These are phyloP conservation scores for Garra rufa DNA, from an alignment of 2,113 vertebrate genomes.

Conservation along the genomic window DNA sequence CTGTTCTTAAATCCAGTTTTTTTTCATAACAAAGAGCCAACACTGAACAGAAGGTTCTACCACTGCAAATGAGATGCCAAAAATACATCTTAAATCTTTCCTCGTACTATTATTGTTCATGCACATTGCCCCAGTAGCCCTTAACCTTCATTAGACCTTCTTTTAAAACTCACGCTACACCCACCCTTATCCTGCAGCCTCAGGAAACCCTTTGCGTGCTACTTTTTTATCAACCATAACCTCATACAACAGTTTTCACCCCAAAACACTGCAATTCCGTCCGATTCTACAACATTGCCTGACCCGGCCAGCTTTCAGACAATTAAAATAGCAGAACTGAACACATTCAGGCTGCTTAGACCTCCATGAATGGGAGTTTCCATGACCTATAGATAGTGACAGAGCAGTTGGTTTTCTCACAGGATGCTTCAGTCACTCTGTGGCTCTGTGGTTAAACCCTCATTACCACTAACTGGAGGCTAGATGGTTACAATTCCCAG, in stretches of 20 bases:
- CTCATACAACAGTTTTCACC: conserved; percentile 9
- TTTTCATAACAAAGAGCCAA: neutral
- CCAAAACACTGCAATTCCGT: neutral
- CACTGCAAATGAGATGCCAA: neutral
- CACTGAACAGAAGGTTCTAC: conserved; percentile 5
- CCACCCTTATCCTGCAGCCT: neutral
- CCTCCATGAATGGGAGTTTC: neutral
- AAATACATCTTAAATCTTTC: neutral
- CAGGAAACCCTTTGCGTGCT: conserved; percentile 23
- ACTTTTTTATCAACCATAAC: conserved; percentile 30
- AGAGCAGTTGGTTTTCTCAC: conserved; percentile 28
- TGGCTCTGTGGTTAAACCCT: conserved; percentile 9
- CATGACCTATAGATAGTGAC: conserved; percentile 4
- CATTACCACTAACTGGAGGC: conserved; percentile 21
- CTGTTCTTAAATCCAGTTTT: neutral
- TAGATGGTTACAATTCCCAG: conserved; percentile 7
- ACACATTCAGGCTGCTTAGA: neutral
- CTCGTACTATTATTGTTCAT: neutral
- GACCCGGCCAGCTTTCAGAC: neutral
- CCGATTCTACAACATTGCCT: neutral
- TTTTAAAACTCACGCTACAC: neutral
- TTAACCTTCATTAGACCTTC: neutral
- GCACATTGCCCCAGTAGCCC: neutral
- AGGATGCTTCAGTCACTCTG: conserved; percentile 33
- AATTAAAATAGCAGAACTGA: conserved; percentile 1